Percentiles rank a stretch among this genome's conserved stretches.
Conservation (phyloP, 1,140 invertebrate genomes). For the Brachystomella parvula region DNA sequence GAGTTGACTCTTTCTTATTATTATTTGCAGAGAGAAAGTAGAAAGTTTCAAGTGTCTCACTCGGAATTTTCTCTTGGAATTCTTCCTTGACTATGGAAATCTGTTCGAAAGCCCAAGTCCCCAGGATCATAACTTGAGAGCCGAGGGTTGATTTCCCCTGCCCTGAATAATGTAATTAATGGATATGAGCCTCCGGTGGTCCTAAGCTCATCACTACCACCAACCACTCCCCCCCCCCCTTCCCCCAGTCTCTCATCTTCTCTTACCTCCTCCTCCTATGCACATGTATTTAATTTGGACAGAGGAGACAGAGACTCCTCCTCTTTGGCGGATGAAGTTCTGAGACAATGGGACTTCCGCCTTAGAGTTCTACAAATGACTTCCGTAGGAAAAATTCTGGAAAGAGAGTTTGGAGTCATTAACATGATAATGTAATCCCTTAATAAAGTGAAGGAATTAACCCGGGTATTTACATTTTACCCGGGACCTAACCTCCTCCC, state of each 20-base stretch:
- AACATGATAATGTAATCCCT: slow-evolving; percentile 35
- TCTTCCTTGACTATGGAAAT: not conserved
- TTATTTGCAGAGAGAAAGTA: no score
- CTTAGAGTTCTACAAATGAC: not conserved
- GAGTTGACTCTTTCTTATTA: no score
- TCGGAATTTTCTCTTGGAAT: not conserved
- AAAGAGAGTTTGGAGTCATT: no score
- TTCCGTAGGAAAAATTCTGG: slow-evolving; percentile 2
- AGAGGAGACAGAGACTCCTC: not conserved
- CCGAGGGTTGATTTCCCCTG: slow-evolving; percentile 19
- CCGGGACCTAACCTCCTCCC: slow-evolving; percentile 13
- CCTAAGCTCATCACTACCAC: not conserved
- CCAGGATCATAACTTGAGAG: not conserved
- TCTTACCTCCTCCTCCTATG: not conserved
- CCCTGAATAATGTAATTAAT: slow-evolving; percentile 20
- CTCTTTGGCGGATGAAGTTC: not conserved
- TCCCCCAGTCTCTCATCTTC: not conserved
- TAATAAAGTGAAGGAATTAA: slow-evolving; percentile 34
- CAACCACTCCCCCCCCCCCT: not conserved
- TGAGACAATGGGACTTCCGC: not conserved
- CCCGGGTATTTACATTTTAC: slow-evolving; percentile 30
- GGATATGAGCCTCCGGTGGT: slow-evolving; percentile 8
- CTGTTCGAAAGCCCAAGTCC: not conserved
- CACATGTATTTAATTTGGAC: not conserved
- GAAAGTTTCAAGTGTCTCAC: not conserved